phyloP scores from a whole-genome alignment of 2,888 invertebrate species.

The Doris montereyensis region DNA sequence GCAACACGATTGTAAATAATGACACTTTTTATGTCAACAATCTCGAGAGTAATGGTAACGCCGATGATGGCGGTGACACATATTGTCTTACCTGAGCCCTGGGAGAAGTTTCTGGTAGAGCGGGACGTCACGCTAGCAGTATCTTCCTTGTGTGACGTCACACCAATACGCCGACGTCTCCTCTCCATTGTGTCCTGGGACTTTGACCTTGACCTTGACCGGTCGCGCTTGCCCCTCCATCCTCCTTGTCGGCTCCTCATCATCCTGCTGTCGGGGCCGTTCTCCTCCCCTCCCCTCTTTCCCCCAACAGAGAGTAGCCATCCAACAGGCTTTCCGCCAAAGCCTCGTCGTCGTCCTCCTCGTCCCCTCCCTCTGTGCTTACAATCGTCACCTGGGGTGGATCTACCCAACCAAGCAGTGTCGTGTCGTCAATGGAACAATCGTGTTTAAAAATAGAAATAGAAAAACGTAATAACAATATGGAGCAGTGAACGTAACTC shows the following conservation, averaged over 20 bases:
- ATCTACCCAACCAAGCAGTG: too few species aligned
- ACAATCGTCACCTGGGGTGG: constrained; percentile 27
- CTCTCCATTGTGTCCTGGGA: background rate
- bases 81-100: too few species aligned
- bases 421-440: too few species aligned
- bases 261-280: too few species aligned
- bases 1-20: too few species aligned
- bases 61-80: too few species aligned
- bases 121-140: background rate
- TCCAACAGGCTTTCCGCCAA: background rate
- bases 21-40: too few species aligned
- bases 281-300: background rate
- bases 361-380: background rate
- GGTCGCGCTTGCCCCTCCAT: background rate
- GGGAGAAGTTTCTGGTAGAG: background rate
- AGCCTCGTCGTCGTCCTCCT: background rate
- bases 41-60: too few species aligned
- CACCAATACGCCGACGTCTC: background rate
- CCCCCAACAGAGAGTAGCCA: too few species aligned
- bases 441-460: background rate
- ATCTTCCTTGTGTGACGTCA: background rate
- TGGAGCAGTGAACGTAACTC: too few species aligned
- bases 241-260: too few species aligned
- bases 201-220: background rate
- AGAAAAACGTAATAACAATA: background rate